Conservation (phyloP, 2,113 vertebrate species). For the Dromas ardeola region DNA sequence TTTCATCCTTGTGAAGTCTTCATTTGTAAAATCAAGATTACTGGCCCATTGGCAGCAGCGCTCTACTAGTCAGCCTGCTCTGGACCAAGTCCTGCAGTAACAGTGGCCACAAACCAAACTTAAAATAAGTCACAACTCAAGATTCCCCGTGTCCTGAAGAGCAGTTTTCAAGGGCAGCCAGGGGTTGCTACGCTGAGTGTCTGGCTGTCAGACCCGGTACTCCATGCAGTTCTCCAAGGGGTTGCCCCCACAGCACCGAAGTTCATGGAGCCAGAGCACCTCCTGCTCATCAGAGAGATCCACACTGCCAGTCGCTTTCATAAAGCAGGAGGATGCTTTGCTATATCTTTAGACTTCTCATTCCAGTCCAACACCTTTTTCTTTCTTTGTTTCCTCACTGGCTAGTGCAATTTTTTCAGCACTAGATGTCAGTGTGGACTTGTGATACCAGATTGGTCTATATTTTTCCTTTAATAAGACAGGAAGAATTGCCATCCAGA, state of each 20-base stretch:
- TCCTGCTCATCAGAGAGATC: background rate
- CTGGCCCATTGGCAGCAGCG: background rate
- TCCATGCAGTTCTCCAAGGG: background rate
- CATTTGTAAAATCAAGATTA: background rate
- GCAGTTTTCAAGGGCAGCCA: background rate
- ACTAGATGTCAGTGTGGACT: slow-evolving; percentile 81
- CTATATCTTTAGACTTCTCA: background rate
- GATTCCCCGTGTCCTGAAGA: background rate
- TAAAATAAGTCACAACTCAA: background rate
- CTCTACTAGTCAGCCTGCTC: background rate
- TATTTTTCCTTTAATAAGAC: background rate
- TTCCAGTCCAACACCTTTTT: background rate
- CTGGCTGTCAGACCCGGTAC: background rate
- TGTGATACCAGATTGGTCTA: background rate
- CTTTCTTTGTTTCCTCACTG: slow-evolving; percentile 1
- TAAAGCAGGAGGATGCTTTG: background rate
- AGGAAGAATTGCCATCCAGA: background rate
- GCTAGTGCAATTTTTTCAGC: slow-evolving; percentile 63
- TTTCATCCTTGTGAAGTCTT: background rate
- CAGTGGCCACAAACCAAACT: background rate
- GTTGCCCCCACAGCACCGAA: background rate
- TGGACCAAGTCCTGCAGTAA: background rate
- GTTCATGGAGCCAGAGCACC: background rate
- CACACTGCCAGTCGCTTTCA: accelerated
- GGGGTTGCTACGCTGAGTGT: background rate